A percentile compares a stretch with the other conserved stretches of the same genome.
Evolutionary conservation across 2,797 vertebrate genomes (phyloP).

Genomic region (Gallinago stenura): DNA sequence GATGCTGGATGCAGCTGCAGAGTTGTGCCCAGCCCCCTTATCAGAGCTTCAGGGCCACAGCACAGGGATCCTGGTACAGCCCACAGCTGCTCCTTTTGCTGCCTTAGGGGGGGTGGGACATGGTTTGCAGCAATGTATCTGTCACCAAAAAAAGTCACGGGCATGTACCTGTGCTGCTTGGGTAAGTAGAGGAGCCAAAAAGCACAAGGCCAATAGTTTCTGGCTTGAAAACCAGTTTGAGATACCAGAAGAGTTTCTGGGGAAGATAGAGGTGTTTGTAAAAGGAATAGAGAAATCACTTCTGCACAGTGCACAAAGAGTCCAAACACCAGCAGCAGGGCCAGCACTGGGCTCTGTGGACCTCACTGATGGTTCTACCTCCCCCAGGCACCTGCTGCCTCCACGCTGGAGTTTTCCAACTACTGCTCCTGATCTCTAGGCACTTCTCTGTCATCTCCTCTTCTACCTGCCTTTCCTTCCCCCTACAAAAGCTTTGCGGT

Average conservation of each 20-base stretch:
- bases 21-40: not conserved
- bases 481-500: fast-evolving
- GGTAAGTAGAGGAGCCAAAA: not conserved
- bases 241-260: not conserved
- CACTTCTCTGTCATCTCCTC: not conserved
- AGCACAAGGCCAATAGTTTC: not conserved
- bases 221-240: not conserved
- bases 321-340: fast-evolving
- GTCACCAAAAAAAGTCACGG: not conserved
- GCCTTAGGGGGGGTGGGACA: not conserved
- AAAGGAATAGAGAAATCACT: not conserved
- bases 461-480: not conserved
- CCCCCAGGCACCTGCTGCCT: not conserved
- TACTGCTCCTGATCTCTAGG: not conserved
- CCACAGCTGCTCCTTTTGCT: not conserved
- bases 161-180: not conserved
- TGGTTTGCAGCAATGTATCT: too few relatives aligned
- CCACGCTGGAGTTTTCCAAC: not conserved
- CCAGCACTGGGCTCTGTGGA: not conserved
- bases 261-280: not conserved
- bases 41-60: not conserved
- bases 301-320: not conserved
- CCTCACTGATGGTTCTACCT: not conserved
- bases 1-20: not conserved
- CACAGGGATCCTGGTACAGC: not conserved